phyloP scores from a whole-genome alignment of 1,140 invertebrate genomes.

The Zaprionus africanus region DNA sequence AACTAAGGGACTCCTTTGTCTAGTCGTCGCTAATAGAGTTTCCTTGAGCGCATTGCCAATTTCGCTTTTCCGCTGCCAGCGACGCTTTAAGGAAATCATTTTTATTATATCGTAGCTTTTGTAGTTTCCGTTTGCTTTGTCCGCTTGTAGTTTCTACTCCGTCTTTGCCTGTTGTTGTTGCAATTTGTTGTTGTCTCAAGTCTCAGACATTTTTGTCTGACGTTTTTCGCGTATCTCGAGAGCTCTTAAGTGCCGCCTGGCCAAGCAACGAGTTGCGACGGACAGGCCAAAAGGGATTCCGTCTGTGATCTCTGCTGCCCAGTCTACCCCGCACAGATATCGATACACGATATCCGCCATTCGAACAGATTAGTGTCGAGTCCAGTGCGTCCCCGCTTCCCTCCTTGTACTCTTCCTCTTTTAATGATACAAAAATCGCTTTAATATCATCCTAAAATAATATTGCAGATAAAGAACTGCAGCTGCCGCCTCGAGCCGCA shows the following conservation, averaged over 20 bases:
- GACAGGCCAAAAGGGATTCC: slow-evolving; percentile 22
- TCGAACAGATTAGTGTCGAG: slow-evolving; percentile 66
- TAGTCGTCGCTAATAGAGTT: slow-evolving; percentile 71
- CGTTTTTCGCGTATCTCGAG: slow-evolving; percentile 37
- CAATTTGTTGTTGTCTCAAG: background rate
- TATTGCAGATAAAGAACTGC: slow-evolving; percentile 46
- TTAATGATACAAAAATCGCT: slow-evolving; percentile 23
- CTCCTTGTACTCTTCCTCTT: background rate
- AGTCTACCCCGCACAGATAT: slow-evolving; percentile 5
- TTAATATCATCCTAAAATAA: slow-evolving; percentile 44
- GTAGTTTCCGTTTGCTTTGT: slow-evolving; percentile 66
- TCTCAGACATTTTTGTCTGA: slow-evolving; percentile 60
- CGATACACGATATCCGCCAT: slow-evolving; percentile 42
- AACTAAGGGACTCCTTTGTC: slow-evolving; percentile 48
- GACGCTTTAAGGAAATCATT: slow-evolving; percentile 72
- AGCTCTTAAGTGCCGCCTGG: slow-evolving; percentile 71
- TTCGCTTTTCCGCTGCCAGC: slow-evolving; percentile 59
- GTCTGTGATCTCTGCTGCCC: slow-evolving; percentile 2
- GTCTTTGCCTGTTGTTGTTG: background rate
- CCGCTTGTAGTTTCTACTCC: slow-evolving; percentile 39
- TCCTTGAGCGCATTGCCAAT: slow-evolving; percentile 68
- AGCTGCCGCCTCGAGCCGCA: slow-evolving; percentile 19
- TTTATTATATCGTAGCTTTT: slow-evolving; percentile 82
- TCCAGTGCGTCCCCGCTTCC: slow-evolving; percentile 28
- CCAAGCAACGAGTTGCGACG: slow-evolving; percentile 38